These are phyloP conservation scores for Tapirus terrestris DNA, from an alignment of 2,113 vertebrate genomes.

Conservation along the genomic window DNA sequence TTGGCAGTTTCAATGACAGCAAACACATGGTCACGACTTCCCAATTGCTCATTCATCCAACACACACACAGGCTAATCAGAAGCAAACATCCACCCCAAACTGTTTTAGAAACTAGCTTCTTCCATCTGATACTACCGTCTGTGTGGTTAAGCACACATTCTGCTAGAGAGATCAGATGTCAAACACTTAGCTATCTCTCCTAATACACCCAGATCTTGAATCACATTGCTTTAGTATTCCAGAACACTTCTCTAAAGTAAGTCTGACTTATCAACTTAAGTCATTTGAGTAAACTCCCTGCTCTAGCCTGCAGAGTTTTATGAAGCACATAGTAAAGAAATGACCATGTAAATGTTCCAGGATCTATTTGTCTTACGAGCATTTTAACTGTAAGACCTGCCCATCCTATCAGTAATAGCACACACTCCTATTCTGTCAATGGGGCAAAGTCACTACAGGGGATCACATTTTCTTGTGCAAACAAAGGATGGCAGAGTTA, in stretches of 20 bases:
- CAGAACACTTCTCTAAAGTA: neutral
- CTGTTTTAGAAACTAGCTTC: constrained; percentile 69
- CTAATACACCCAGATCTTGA: neutral
- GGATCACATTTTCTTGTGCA: neutral
- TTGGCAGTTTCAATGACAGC: constrained; percentile 84
- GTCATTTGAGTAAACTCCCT: constrained; percentile 3
- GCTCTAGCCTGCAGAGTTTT: neutral
- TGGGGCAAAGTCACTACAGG: neutral
- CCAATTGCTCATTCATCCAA: constrained; percentile 79
- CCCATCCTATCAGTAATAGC: neutral
- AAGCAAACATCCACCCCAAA: constrained; percentile 68
- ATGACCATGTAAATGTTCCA: neutral
- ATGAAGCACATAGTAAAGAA: neutral
- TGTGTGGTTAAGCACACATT: constrained; percentile 48
- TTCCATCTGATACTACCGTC: constrained; percentile 62
- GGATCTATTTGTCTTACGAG: neutral
- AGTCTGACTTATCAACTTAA: neutral
- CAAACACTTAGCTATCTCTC: constrained; percentile 31
- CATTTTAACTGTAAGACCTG: neutral
- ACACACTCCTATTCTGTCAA: neutral
- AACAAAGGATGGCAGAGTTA: neutral
- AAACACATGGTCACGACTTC: constrained; percentile 83
- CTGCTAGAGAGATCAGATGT: constrained; percentile 63
- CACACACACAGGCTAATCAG: constrained; percentile 64
- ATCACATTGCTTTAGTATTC: constrained; percentile 14